Percentiles rank a stretch among this genome's conserved stretches.
These are phyloP conservation scores for Lucinisca nassula DNA, from an alignment of 2,888 invertebrate species.

Conservation along the genomic window DNA sequence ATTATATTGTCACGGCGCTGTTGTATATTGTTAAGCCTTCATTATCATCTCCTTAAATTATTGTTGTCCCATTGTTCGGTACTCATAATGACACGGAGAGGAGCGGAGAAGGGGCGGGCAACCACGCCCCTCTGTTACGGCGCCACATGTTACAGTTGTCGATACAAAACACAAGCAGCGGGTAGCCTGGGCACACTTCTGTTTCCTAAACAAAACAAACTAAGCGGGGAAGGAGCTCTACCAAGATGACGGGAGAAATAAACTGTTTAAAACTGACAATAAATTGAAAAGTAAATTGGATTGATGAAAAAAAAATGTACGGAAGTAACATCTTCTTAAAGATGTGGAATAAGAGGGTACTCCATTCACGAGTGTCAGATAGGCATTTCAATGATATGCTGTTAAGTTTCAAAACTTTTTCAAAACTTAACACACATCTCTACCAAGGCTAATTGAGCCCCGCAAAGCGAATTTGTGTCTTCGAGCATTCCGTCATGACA, in stretches of 20 bases:
- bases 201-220: not conserved
- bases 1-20: not conserved
- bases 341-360: not conserved
- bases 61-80: not conserved
- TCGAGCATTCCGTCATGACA: no score
- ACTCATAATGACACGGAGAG: slow-evolving; percentile 4
- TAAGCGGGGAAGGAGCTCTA: not conserved
- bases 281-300: slow-evolving; percentile 2
- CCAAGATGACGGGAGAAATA: slow-evolving; percentile 2
- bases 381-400: no score
- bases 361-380: not conserved
- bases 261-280: slow-evolving; percentile 17
- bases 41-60: slow-evolving; percentile 10
- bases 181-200: not conserved
- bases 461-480: no score
- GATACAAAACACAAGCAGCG: not conserved
- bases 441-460: no score
- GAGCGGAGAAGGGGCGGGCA: not conserved
- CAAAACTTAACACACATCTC: no score
- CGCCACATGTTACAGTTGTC: not conserved
- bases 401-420: no score
- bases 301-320: not conserved
- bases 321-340: not conserved
- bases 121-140: not conserved
- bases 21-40: not conserved